Percentiles rank a stretch among this genome's conserved stretches.
phyloP scores from a whole-genome alignment of 2,888 invertebrate genomes.

The Acrocyrtus sp. region DNA sequence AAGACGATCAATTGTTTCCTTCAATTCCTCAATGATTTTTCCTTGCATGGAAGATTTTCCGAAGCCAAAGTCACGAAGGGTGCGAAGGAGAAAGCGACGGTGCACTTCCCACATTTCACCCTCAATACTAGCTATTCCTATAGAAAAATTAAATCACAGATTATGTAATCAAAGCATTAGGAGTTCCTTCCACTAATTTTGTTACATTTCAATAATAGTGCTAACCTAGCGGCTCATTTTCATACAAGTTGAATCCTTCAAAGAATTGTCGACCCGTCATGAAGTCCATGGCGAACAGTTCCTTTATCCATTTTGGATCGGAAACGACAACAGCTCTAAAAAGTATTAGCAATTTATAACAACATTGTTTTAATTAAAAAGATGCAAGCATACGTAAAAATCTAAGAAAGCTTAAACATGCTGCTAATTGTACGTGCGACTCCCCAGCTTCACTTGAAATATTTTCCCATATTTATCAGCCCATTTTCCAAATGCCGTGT shows the following conservation, averaged over 20 bases:
- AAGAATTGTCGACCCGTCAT: slow-evolving; percentile 26
- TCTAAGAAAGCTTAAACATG: too few relatives aligned
- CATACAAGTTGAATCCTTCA: slow-evolving; percentile 31
- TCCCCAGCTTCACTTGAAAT: slow-evolving; percentile 26
- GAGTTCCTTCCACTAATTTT: too few relatives aligned
- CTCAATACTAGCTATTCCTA: slow-evolving; percentile 23
- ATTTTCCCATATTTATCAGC: slow-evolving; percentile 43
- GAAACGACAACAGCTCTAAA: slow-evolving; percentile 21
- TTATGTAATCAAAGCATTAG: too few relatives aligned
- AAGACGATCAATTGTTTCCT: slow-evolving; percentile 9
- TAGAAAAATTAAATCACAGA: too few relatives aligned
- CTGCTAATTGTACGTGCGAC: slow-evolving; percentile 27
- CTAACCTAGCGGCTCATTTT: slow-evolving; percentile 32
- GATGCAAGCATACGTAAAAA: neutral
- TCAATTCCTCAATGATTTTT: slow-evolving; percentile 18
- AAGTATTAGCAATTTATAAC: neutral
- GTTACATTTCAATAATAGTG: too few relatives aligned
- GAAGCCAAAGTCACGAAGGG: slow-evolving; percentile 36
- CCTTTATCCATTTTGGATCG: slow-evolving; percentile 28
- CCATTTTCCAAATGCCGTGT: slow-evolving; percentile 35
- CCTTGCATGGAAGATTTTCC: slow-evolving; percentile 28
- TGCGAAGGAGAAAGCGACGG: slow-evolving; percentile 16
- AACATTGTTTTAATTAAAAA: too few relatives aligned
- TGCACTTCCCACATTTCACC: slow-evolving; percentile 30
- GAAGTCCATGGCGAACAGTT: slow-evolving; percentile 12